These are phyloP conservation scores for Plectrocnemia conspersa DNA, from an alignment of 1,140 invertebrate species.

Conservation along the genomic window DNA sequence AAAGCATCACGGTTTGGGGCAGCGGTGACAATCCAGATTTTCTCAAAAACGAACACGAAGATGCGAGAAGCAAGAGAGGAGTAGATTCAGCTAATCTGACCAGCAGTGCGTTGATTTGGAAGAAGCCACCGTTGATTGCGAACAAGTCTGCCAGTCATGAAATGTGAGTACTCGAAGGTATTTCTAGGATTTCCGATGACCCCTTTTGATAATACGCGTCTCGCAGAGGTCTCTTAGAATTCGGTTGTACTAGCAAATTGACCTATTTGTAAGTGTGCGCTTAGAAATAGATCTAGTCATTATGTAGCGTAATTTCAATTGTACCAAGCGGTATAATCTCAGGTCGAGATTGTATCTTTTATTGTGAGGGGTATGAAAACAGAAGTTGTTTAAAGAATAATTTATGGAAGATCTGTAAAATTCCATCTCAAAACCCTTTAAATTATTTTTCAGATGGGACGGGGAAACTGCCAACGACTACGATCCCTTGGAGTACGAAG, in stretches of 20 bases:
- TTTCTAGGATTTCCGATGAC: not conserved
- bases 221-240: not conserved
- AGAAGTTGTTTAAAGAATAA: too few species aligned
- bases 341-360: too few species aligned
- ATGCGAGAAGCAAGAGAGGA: slow-evolving; percentile 7
- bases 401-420: not conserved
- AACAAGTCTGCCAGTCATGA: not conserved
- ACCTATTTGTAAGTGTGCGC: slow-evolving; percentile 12
- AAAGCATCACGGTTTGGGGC: not conserved
- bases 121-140: not conserved
- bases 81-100: slow-evolving; percentile 4
- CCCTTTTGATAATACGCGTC: not conserved
- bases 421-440: not conserved
- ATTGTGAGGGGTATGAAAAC: too few species aligned
- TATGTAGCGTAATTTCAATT: not conserved
- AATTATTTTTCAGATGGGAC: slow-evolving; percentile 13
- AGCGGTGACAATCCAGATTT: not conserved
- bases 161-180: not conserved
- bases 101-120: not conserved
- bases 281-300: not conserved
- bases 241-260: slow-evolving; percentile 3
- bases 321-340: too few species aligned
- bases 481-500: slow-evolving; percentile 10
- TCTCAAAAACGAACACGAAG: slow-evolving; percentile 6
- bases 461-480: not conserved